A percentile compares a stretch with the other conserved stretches of the same genome.
Evolutionary conservation across 2,888 invertebrate genomes (phyloP).

Genomic region (Lasioglossum vierecki): DNA sequence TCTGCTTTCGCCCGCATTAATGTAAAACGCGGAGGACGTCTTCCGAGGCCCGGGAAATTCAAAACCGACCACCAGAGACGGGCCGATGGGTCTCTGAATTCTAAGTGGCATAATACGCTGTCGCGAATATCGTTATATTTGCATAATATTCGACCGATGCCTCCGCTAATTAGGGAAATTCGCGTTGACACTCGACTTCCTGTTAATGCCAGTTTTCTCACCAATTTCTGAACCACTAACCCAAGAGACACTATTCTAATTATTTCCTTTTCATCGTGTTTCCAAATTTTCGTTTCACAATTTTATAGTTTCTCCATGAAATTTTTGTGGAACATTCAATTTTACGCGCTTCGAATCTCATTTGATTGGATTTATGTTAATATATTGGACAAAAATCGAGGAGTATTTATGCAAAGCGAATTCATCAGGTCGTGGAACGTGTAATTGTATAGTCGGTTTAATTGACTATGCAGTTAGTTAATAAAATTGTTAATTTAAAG

Average conservation of each 20-base stretch:
- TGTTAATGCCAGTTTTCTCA: not conserved
- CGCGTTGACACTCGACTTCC: not conserved
- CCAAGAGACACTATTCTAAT: not conserved
- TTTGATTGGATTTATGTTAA: no score
- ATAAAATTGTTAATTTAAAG: no score
- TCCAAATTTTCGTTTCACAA: not conserved
- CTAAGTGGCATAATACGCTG: conserved; percentile 3
- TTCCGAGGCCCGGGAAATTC: conserved; percentile 11
- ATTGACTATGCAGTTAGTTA: no score
- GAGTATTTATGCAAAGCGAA: no score
- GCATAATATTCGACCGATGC: conserved; percentile 17
- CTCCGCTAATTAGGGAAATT: not conserved
- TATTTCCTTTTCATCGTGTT: not conserved
- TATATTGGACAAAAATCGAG: no score
- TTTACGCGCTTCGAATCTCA: no score
- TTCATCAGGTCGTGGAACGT: no score
- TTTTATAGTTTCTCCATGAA: not conserved
- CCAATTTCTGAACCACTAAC: not conserved
- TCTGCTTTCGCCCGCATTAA: conserved; percentile 28
- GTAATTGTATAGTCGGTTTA: no score
- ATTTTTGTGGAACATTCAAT: no score
- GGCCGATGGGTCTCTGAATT: conserved; percentile 13
- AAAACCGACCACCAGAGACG: not conserved
- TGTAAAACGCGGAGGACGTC: conserved; percentile 29
- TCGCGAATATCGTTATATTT: conserved; percentile 22